Evolutionary conservation across 2,888 invertebrate species (phyloP).

Genomic region (Lasius platythorax): DNA sequence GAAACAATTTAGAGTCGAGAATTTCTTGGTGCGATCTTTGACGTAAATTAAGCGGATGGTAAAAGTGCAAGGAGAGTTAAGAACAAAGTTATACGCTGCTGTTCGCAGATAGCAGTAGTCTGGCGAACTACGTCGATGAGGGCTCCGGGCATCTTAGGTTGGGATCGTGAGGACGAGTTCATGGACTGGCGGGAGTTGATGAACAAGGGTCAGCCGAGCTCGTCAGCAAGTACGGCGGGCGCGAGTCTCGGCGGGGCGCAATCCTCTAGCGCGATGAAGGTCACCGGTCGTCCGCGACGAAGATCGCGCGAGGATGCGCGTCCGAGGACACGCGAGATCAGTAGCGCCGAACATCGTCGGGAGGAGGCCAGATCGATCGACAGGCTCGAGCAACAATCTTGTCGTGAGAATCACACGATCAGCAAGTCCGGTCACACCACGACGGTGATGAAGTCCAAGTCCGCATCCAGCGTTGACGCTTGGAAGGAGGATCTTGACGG

Average conservation of each 20-base stretch:
- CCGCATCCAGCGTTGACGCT: slow-evolving; percentile 80
- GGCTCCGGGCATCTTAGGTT: slow-evolving; percentile 84
- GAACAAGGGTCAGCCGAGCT: slow-evolving; percentile 70
- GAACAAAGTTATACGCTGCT: background rate
- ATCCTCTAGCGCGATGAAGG: slow-evolving; percentile 81
- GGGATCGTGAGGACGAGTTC: slow-evolving; percentile 85
- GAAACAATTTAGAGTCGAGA: background rate
- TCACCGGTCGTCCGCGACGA: slow-evolving; percentile 74
- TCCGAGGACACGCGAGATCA: slow-evolving; percentile 80
- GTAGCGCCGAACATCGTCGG: slow-evolving; percentile 59
- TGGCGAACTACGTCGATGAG: slow-evolving; percentile 85
- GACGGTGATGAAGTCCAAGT: slow-evolving; percentile 79
- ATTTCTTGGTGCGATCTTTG: background rate
- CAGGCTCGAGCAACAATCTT: slow-evolving; percentile 61
- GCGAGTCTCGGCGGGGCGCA: slow-evolving; percentile 64
- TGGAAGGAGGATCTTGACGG: slow-evolving; percentile 77
- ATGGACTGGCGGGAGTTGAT: slow-evolving; percentile 84
- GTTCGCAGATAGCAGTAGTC: slow-evolving; percentile 83
- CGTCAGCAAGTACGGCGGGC: slow-evolving; percentile 53
- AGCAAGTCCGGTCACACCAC: slow-evolving; percentile 6
- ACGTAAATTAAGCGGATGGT: background rate
- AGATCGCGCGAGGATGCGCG: slow-evolving; percentile 78
- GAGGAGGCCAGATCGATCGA: slow-evolving; percentile 70
- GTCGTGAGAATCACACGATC: slow-evolving; percentile 23
- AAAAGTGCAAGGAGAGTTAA: background rate